Conservation (phyloP, 2,888 invertebrate genomes). For the Sabatieria punctata region DNA sequence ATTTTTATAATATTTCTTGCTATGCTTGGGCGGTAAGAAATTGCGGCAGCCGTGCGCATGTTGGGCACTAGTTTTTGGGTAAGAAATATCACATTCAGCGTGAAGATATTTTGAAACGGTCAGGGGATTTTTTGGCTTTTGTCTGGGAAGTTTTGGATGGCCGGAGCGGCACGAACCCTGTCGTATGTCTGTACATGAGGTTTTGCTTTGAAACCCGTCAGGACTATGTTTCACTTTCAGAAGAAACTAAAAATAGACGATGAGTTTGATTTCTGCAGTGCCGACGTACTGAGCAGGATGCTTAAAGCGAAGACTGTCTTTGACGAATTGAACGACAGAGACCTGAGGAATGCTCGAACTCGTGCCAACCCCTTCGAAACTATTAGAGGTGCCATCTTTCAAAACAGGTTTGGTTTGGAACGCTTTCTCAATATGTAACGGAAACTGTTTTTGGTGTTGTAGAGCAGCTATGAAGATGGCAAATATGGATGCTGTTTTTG, state of each 20-base stretch:
- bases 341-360: slow-evolving; percentile 52
- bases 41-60: too few species aligned
- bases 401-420: slow-evolving; percentile 44
- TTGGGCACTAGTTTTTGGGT: too few species aligned
- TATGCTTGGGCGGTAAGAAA: too few species aligned
- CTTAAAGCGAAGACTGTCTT: slow-evolving; percentile 60
- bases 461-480: slow-evolving; percentile 90
- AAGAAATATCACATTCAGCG: too few species aligned
- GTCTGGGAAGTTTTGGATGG: too few species aligned
- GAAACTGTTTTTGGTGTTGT: slow-evolving; percentile 10
- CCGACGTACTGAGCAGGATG: slow-evolving; percentile 49
- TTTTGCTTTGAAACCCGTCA: too few species aligned
- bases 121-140: too few species aligned
- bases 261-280: slow-evolving; percentile 59
- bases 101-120: too few species aligned
- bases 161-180: too few species aligned
- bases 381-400: slow-evolving; percentile 67
- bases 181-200: too few species aligned
- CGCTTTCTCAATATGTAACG: background rate
- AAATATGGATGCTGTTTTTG: slow-evolving; percentile 74
- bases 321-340: slow-evolving; percentile 56
- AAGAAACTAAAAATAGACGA: slow-evolving; percentile 44
- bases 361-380: slow-evolving; percentile 86
- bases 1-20: too few species aligned
- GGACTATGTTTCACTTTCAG: slow-evolving; percentile 8